Conservation (phyloP, 2,888 invertebrate species). For the Dysmachus trigonus region DNA sequence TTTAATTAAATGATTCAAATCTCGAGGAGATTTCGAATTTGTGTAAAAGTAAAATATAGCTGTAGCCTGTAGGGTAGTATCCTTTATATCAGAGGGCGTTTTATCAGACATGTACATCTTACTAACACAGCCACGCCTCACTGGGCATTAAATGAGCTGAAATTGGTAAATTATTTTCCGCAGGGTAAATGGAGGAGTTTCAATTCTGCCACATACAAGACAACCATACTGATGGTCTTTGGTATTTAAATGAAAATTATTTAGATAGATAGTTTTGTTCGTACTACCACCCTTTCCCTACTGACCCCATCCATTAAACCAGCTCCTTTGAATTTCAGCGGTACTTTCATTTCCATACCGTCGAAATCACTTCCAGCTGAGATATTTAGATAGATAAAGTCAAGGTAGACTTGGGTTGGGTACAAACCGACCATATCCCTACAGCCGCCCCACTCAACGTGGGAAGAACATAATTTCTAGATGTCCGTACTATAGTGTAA, state of each 20-base stretch:
- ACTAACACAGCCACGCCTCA: not conserved
- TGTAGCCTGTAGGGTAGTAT: no score
- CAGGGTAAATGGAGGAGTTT: not conserved
- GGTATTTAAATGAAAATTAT: not conserved
- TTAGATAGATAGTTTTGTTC: not conserved
- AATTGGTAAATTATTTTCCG: slow-evolving; percentile 29
- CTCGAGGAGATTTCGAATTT: slow-evolving; percentile 24
- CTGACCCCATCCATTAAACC: not conserved
- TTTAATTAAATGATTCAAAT: slow-evolving; percentile 42
- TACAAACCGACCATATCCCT: not conserved
- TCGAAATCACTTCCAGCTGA: not conserved
- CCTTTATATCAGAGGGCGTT: not conserved
- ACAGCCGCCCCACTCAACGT: not conserved
- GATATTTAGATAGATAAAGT: not conserved
- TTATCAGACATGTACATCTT: slow-evolving; percentile 24
- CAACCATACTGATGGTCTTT: not conserved
- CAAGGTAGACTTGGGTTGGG: not conserved
- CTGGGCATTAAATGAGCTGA: slow-evolving; percentile 32
- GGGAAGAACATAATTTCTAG: not conserved
- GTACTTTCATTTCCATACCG: not conserved
- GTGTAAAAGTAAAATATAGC: not conserved
- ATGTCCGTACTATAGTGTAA: no score
- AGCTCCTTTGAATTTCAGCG: not conserved
- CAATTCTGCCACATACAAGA: not conserved
- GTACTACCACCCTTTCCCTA: not conserved